Base-by-base conservation (phyloP, 2,797 vertebrate species). In the Brotula barbata region DNA sequence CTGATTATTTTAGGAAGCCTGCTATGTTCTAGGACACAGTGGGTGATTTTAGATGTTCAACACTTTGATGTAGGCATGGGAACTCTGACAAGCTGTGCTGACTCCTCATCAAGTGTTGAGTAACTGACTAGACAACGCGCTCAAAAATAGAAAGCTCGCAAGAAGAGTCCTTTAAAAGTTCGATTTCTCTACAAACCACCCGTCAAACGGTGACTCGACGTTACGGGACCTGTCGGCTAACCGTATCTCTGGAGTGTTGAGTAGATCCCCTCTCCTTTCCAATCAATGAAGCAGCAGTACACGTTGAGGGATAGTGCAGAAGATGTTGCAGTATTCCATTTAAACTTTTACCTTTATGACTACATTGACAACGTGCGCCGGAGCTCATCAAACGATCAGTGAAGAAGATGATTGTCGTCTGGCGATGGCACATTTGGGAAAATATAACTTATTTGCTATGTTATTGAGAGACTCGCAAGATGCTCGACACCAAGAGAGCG, bases 21-120 rank as follows among this genome's bases (percentile, higher is more conserved):
- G 78, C 73, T 77, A 31, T 25, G 70, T 81, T 83, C 81, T 80
- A 79, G 80, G 85, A 85, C 86, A 60, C 59, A 1, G 51, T 62
- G 75, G 77, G 71, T 61, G 75, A 81, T 72, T 81, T 85, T 78
- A 82, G 80, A 83, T 81, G 72, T 81, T 77, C 60, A 28, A 40
- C 55, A 66, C 80, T 86, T 81, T 83, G 68, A 81, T 85, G 61
- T 47, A 42, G 21, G 64, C 61, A 81, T 7, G 52, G 22, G 62
- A 68, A 63, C 53, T 61, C 48, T 78, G 69, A 75, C 71, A 76
- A 67, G 76, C 75, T 58, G 63, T 36, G 68, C 75, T 42, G 73
- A 69, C 63, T 64, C 60, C 69, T 78, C 52, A 75, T 81, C 65
- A 51, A 50, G 78, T 73, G 64, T 66, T 59, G 61, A 78, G 56